These are phyloP conservation scores for Solenopsis fugax DNA, from an alignment of 1,140 invertebrate genomes.

Conservation along the genomic window DNA sequence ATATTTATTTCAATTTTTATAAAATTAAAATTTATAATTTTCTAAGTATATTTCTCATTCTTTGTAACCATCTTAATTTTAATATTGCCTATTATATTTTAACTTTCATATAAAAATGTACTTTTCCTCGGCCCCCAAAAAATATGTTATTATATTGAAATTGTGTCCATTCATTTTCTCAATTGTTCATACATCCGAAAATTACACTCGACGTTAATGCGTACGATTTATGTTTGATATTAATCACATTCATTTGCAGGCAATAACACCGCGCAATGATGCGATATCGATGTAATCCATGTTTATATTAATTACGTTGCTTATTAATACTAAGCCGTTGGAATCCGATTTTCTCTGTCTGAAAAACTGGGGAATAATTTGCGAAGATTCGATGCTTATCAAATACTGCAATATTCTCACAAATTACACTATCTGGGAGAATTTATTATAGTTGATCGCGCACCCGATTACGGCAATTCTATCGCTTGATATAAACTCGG, in stretches of 20 bases:
- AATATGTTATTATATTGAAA: not conserved
- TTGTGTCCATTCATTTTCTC: not conserved
- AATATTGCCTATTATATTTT: not conserved
- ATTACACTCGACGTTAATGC: constrained; percentile 18
- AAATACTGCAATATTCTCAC: constrained; percentile 24
- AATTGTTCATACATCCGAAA: constrained; percentile 26
- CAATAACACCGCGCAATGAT: constrained; percentile 53
- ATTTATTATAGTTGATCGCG: constrained; percentile 54
- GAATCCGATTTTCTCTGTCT: constrained; percentile 25
- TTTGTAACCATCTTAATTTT: not conserved
- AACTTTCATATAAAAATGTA: not conserved
- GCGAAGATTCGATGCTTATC: constrained; percentile 11
- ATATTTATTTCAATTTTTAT: not conserved
- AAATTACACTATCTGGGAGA: constrained; percentile 16
- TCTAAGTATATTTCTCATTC: not conserved
- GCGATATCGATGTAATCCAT: constrained; percentile 47
- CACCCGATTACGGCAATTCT: constrained; percentile 55
- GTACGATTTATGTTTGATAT: constrained; percentile 48
- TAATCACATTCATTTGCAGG: constrained; percentile 60
- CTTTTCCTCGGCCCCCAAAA: not conserved
- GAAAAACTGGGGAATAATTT: constrained; percentile 47
- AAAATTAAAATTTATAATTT: constrained; percentile 7
- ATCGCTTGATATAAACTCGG: constrained; percentile 51
- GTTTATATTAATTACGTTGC: constrained; percentile 62
- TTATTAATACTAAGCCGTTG: constrained; percentile 52